Evolutionary conservation across 2,888 invertebrate genomes (phyloP), one percentile per base, ranked within the genome.

Genomic region (Rhabditoides inermis): DNA sequence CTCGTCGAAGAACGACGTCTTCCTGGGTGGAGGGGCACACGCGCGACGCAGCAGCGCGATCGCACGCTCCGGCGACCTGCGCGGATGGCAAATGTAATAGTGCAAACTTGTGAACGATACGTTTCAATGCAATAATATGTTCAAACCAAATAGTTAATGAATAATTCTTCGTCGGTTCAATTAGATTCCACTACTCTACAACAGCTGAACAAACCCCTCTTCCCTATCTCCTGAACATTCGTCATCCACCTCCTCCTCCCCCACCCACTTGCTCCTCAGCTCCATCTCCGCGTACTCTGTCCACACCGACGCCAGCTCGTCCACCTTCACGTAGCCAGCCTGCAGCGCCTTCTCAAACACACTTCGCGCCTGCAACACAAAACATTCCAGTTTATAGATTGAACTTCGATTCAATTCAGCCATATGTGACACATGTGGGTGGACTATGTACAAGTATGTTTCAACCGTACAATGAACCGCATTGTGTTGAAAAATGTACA

Each of bases 201-300:
- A n/a, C n/a, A n/a, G n/a, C n/a, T n/a, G n/a, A n/a, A n/a, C n/a
- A n/a, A n/a, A n/a, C n/a, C n/a, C n/a, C n/a, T n/a, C n/a, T n/a
- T n/a, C n/a, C n/a, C n/a, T n/a, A n/a, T n/a, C n/a, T n/a, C n/a
- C n/a, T n/a, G n/a, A n/a, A n/a, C n/a, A n/a, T n/a, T n/a, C n/a
- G n/a, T n/a, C n/a, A n/a, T n/a, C n/a, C n/a, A n/a, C n/a, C n/a
- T n/a, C n/a, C n/a, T n/a, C n/a, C n/a, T n/a, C n/a, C n/a, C n/a
- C n/a, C n/a, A n/a, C n/a, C n/a, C n/a, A 84, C 83, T 91, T 88
- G 79, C 90, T 87, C 68, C 91, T 83, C 45, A 98, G 85, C 81
- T 98, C 95, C 89, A 98, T 88, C 83, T 99, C 98, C 0, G 90
- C 86, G 89, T 92, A 98, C 80, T 94, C 94, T 80, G 94, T 95